phyloP scores from a whole-genome alignment of 2,888 invertebrate genomes.

The Hipparchia sbordonii region DNA sequence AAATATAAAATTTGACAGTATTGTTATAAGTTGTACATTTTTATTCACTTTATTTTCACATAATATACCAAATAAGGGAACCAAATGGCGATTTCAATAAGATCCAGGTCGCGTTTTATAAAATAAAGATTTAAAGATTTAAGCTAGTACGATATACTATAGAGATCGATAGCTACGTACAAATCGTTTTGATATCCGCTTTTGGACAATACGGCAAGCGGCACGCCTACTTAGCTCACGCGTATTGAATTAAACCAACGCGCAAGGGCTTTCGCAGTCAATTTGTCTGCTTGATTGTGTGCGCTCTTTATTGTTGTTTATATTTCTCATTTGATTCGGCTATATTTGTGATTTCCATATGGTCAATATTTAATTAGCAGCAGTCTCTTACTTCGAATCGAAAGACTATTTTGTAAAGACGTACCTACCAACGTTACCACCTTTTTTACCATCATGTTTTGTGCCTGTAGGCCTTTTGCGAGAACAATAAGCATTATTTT shows the following conservation, averaged over 20 bases:
- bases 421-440: too few species aligned
- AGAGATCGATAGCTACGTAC: conserved; percentile 1
- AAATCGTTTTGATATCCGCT: conserved; percentile 31
- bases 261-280: conserved; percentile 67
- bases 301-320: conserved; percentile 55
- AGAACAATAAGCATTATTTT: too few species aligned
- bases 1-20: conserved; percentile 6
- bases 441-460: too few species aligned
- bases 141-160: neutral
- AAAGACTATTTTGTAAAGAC: neutral
- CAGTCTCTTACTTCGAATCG: neutral
- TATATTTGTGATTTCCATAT: conserved; percentile 29
- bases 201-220: conserved; percentile 65
- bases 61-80: neutral
- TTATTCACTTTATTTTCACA: conserved; percentile 4
- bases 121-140: neutral
- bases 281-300: conserved; percentile 76
- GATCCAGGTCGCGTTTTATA: neutral
- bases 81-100: neutral
- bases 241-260: conserved; percentile 62
- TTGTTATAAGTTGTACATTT: neutral
- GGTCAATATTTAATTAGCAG: neutral
- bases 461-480: too few species aligned
- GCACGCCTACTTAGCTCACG: conserved; percentile 58
- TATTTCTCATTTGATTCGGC: conserved; percentile 44